Evolutionary conservation across 1,140 invertebrate genomes (phyloP).

Genomic region (Melitaea cinxia): DNA sequence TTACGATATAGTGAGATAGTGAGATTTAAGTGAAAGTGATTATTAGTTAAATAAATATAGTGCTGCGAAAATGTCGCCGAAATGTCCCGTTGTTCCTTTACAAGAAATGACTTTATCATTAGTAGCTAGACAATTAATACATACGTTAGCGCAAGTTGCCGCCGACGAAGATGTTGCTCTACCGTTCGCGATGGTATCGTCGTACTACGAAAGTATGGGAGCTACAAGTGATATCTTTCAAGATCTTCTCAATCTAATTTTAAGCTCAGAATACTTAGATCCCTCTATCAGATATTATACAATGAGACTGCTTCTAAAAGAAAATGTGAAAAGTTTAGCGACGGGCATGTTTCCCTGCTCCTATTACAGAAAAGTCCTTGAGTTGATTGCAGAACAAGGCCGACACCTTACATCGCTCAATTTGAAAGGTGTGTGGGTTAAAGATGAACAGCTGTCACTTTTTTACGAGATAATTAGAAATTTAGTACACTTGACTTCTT

Average conservation of each 20-base stretch:
- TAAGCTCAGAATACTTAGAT: conserved; percentile 84
- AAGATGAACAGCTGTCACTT: conserved; percentile 84
- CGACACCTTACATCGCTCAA: conserved; percentile 83
- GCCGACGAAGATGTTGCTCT: conserved; percentile 81
- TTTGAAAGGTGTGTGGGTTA: conserved; percentile 87
- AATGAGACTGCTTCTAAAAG: conserved; percentile 83
- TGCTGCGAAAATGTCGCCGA: conserved; percentile 76
- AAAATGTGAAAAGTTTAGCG: conserved; percentile 83
- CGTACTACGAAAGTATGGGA: conserved; percentile 82
- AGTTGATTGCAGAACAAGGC: conserved; percentile 83
- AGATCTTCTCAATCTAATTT: conserved; percentile 84
- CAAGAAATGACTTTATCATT: conserved; percentile 76
- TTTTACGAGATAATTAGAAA: conserved; percentile 83
- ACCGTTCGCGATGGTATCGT: conserved; percentile 82
- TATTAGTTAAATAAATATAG: conserved; percentile 25
- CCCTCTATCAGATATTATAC: conserved; percentile 84
- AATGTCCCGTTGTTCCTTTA: conserved; percentile 71
- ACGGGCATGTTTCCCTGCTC: conserved; percentile 85
- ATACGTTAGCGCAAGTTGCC: conserved; percentile 72
- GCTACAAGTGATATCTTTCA: conserved; percentile 84
- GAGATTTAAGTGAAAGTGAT: conserved; percentile 47
- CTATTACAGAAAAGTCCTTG: conserved; percentile 85
- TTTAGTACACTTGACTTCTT: conserved; percentile 80
- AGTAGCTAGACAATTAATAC: conserved; percentile 76
- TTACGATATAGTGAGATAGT: conserved; percentile 51